A percentile compares a stretch with the other conserved stretches of the same genome.
phyloP scores from a whole-genome alignment of 2,888 invertebrate species.

The Eulithis prunata region DNA sequence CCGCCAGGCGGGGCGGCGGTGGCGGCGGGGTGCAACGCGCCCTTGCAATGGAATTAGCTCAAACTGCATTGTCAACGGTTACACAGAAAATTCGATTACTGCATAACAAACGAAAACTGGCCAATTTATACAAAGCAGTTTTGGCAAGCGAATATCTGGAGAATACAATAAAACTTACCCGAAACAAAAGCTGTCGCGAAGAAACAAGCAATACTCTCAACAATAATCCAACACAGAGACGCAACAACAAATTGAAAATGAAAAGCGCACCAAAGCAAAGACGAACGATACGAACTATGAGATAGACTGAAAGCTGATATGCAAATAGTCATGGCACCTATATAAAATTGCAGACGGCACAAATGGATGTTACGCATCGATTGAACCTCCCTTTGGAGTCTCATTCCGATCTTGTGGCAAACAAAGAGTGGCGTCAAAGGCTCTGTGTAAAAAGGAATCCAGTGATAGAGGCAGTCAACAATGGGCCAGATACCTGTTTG shows the following conservation, averaged over 20 bases:
- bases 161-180: slow-evolving; percentile 1
- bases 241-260: slow-evolving; percentile 21
- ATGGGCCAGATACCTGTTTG: slow-evolving; percentile 71
- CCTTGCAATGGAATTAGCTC: slow-evolving; percentile 70
- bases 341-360: slow-evolving; percentile 42
- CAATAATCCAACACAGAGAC: slow-evolving; percentile 9
- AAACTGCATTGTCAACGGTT: slow-evolving; percentile 75
- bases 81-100: slow-evolving; percentile 47
- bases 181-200: slow-evolving; percentile 4
- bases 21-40: slow-evolving; percentile 41
- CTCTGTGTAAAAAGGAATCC: slow-evolving; percentile 81
- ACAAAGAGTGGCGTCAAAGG: slow-evolving; percentile 81
- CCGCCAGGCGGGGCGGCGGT: slow-evolving; percentile 41
- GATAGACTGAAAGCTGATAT: slow-evolving; percentile 26
- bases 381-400: slow-evolving; percentile 67
- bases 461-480: slow-evolving; percentile 83
- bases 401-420: slow-evolving; percentile 80
- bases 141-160: slow-evolving; percentile 13
- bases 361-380: slow-evolving; percentile 74
- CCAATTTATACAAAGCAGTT: slow-evolving; percentile 23
- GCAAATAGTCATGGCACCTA: slow-evolving; percentile 29
- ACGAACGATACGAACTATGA: slow-evolving; percentile 5
- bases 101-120: slow-evolving; percentile 25
- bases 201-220: slow-evolving; percentile 2
- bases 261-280: slow-evolving; percentile 22